phyloP scores from a whole-genome alignment of 2,113 vertebrate genomes.

The Stictonetta naevosa region DNA sequence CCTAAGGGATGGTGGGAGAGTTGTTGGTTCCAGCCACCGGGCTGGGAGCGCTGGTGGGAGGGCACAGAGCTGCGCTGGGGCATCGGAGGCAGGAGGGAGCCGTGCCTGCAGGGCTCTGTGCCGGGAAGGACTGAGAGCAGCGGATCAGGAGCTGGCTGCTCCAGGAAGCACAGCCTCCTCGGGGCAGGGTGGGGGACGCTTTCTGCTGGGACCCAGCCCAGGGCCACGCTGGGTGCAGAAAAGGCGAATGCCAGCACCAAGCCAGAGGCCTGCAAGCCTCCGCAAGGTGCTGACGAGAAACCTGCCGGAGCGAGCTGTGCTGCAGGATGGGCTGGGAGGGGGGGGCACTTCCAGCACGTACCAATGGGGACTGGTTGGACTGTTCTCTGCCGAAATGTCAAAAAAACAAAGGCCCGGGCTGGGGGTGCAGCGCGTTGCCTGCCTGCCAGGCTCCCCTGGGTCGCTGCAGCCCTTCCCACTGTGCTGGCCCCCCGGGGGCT shows the following conservation, averaged over 20 bases:
- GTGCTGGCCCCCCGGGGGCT: rapidly evolving
- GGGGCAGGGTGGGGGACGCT: neutral
- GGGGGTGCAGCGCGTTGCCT: rapidly evolving
- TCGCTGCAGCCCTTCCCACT: rapidly evolving
- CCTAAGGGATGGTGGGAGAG: neutral
- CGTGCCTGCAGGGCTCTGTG: rapidly evolving
- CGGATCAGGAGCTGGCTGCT: neutral
- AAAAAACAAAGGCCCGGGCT: neutral
- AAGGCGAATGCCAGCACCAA: slow-evolving; percentile 25
- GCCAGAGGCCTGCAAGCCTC: slow-evolving; percentile 24
- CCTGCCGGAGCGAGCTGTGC: neutral
- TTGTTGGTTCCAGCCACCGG: neutral
- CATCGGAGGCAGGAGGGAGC: neutral
- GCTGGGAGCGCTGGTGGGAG: neutral
- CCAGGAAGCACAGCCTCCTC: rapidly evolving
- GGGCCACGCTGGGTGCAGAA: slow-evolving; percentile 46
- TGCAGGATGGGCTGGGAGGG: neutral
- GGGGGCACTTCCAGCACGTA: neutral
- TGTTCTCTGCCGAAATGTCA: neutral
- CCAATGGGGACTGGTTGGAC: neutral
- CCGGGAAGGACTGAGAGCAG: rapidly evolving
- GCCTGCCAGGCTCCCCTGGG: too few relatives aligned
- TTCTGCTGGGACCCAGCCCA: neutral
- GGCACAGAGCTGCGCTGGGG: neutral
- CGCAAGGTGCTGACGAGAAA: neutral